Evolutionary conservation across 2,797 vertebrate species (phyloP), one percentile per base, ranked within the genome.

Genomic region (Cyprinodon diabolis): DNA sequence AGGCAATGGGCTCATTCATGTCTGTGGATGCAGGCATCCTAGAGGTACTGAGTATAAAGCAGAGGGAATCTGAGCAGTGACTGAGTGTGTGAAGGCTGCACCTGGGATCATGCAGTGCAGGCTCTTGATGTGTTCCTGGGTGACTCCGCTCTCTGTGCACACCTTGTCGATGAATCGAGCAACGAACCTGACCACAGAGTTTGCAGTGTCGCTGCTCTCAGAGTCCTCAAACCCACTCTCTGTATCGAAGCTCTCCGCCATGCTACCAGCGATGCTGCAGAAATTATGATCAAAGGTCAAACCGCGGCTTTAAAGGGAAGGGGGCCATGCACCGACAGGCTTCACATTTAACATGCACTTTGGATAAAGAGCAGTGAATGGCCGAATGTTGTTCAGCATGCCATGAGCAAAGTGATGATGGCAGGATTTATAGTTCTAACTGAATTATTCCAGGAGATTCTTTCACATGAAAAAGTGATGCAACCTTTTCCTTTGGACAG

Each of bases 101-200:
- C 98, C 98, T 96, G 98, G 98, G 87, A 99, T 99, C 98, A 99
- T 99, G 89, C 96, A 97, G 86, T 99, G 97, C 87, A 99, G 95
- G 82, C 96, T 97, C 92, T 98, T 98, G 94, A 99, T 98, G 86
- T 99, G 98, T 55, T 99, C 98, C 90, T 99, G 97, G 43, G 97
- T 99, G 70, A 99, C 97, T 8, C 97, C 97, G 14, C 98, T 99
- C 90, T 99, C 98, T 0, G 98, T 99, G 92, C 98, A 99, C 85
- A 99, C 97, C 83, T 99, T 99, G 92, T 99, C 98, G 69, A 99
- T 97, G 92, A 99, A 99, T 66, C 98, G 96, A 4, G 97, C 96
- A 62, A 99, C 96, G 74, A 99, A 99, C 66, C 96, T 93, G 63
- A 97, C 96, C 45, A 98, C 97, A 0, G 97, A 96, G 23, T 98